Evolutionary conservation across 2,797 vertebrate genomes (phyloP), one percentile per base, ranked within the genome.

Genomic region (Falco rusticolus): DNA sequence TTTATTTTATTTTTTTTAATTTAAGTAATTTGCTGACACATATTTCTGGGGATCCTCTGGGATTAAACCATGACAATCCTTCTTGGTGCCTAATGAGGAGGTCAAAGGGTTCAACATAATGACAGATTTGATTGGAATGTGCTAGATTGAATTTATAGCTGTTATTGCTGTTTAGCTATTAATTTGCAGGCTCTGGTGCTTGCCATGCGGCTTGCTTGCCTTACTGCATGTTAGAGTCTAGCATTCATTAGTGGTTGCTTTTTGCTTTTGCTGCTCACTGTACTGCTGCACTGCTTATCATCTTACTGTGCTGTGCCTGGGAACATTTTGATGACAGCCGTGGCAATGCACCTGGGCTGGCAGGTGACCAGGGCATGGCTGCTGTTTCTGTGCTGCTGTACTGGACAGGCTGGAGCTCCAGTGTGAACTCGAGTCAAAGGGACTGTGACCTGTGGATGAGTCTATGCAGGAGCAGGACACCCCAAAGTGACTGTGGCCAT

Each of bases 351-450:
- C 54, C 85, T 51, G 48, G 61, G 17, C 41, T 56, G 48, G 41
- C 43, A 66, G 57, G 31, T 74, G 39, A 12, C 48, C 74, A 6
- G 16, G 43, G 43, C 24, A 53, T 24, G 0, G 0, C 50, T 88
- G 43, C 16, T n/a, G 5, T 11, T 47, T 37, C 34, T 50, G 50
- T 33, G 34, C 11, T 50, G 41, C 68, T 70, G 19, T 33, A n/a
- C 51, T 61, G 51, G 19, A 13, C 25, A 26, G 51, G 29, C 56
- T 91, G 63, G 57, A 82, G 24, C 15, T 31, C 33, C n/a, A 15
- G 18, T 2, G 18, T 31, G 68, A 79, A 6, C 41, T 53, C 0
- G 0, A 66, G 71, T 13, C 3, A 3, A 79, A 64, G 66, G 41
- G 25, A 41, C 21, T 31, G 57, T 14, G 8, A 51, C n/a, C 57